Percentiles rank a stretch among this genome's conserved stretches.
phyloP scores from a whole-genome alignment of 2,888 invertebrate genomes.

The Harpalus rufipes region DNA sequence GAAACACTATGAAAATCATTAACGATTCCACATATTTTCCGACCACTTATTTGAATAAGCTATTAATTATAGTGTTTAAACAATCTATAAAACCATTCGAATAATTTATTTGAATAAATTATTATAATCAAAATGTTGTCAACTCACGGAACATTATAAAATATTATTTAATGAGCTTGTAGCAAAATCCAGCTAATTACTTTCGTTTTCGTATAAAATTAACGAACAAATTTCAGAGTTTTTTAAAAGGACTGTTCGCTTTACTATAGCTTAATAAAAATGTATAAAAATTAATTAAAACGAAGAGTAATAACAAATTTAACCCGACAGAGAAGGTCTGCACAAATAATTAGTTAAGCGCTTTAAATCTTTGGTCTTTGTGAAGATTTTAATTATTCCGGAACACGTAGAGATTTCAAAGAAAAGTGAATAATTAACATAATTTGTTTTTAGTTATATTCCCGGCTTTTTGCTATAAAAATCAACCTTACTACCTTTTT shows the following conservation, averaged over 20 bases:
- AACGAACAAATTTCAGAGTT: not conserved
- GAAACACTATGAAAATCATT: conserved; percentile 1
- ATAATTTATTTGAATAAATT: not conserved
- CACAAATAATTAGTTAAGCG: conserved; percentile 53
- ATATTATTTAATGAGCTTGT: not conserved
- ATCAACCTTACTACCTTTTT: conserved; percentile 9
- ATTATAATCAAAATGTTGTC: not conserved
- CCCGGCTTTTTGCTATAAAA: conserved; percentile 6
- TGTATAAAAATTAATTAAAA: conserved; percentile 58
- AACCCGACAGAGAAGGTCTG: conserved; percentile 18
- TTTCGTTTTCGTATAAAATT: conserved; percentile 12
- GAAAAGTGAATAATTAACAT: conserved; percentile 57
- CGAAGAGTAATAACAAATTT: conserved; percentile 54
- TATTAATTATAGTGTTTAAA: conserved; percentile 26
- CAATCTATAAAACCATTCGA: conserved; percentile 12
- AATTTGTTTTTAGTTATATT: conserved; percentile 53
- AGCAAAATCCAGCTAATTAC: conserved; percentile 11
- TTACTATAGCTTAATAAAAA: conserved; percentile 36
- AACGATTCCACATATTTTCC: conserved; percentile 3
- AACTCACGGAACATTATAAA: not conserved
- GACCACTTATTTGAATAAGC: not conserved
- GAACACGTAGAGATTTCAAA: conserved; percentile 39
- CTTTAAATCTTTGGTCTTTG: conserved; percentile 53
- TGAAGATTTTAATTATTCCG: conserved; percentile 51
- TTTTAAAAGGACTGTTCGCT: conserved; percentile 5